A percentile compares a stretch with the other conserved stretches of the same genome.
phyloP scores from a whole-genome alignment of 2,113 vertebrate genomes.

The Melanotaenia duboulayi region DNA sequence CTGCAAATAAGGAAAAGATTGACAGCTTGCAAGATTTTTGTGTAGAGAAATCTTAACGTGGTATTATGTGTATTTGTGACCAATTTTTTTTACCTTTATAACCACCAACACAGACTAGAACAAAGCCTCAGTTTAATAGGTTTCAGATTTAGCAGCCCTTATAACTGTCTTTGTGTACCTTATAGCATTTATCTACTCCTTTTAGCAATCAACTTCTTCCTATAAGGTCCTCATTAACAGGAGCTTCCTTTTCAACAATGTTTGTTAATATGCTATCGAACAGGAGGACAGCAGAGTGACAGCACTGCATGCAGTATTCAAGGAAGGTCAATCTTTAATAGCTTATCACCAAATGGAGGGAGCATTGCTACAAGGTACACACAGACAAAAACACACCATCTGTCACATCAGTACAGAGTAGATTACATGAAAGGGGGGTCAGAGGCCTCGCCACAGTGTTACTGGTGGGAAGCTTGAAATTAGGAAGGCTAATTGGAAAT shows the following conservation, averaged over 20 bases:
- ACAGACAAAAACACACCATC: slow-evolving; percentile 68
- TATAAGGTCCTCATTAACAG: neutral
- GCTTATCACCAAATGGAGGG: slow-evolving; percentile 44
- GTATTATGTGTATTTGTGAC: neutral
- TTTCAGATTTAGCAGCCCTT: too few relatives aligned
- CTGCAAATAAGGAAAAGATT: slow-evolving; percentile 21
- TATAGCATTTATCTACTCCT: too few relatives aligned
- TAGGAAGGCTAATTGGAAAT: slow-evolving; percentile 55
- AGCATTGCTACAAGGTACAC: slow-evolving; percentile 34
- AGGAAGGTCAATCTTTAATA: slow-evolving; percentile 13
- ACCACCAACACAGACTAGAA: too few relatives aligned
- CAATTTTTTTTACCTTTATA: too few relatives aligned
- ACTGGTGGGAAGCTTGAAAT: slow-evolving; percentile 54
- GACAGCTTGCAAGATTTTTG: slow-evolving; percentile 18
- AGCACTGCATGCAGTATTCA: neutral
- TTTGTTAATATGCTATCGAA: slow-evolving; percentile 1
- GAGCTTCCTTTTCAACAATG: neutral
- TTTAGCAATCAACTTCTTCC: too few relatives aligned
- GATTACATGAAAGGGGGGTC: slow-evolving; percentile 73
- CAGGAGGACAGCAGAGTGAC: slow-evolving; percentile 15
- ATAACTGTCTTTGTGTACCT: too few relatives aligned
- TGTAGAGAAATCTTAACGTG: neutral
- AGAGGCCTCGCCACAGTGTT: slow-evolving; percentile 39
- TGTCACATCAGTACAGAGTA: slow-evolving; percentile 77
- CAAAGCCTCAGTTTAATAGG: too few relatives aligned